These are phyloP conservation scores for Porphyrio hochstetteri DNA, from an alignment of 2,113 vertebrate species.

Conservation along the genomic window DNA sequence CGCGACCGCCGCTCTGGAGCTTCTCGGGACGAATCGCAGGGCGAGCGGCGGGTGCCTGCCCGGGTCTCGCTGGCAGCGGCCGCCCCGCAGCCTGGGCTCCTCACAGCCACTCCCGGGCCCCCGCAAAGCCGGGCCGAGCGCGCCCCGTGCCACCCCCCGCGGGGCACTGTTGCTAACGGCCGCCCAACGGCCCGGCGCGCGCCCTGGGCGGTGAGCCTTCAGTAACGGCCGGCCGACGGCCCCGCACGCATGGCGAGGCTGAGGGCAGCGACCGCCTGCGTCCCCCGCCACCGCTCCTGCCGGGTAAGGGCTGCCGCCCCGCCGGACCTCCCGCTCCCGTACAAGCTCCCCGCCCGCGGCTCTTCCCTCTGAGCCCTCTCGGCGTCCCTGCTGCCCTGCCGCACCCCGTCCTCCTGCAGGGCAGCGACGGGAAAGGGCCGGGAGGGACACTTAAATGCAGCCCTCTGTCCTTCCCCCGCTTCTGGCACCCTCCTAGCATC, in stretches of 20 bases:
- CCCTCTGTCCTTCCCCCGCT: no score
- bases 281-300: no score
- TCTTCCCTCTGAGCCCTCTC: not conserved
- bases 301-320: no score
- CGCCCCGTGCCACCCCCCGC: not conserved
- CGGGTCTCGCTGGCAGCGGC: no score
- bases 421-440: not conserved
- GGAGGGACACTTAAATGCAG: no score
- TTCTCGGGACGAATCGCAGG: accelerated
- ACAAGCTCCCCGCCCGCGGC: no score
- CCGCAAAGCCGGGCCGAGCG: not conserved
- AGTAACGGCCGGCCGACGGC: accelerated
- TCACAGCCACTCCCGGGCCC: not conserved
- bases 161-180: not conserved
- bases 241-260: not conserved
- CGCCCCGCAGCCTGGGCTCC: not conserved
- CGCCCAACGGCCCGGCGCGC: not conserved
- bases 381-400: not conserved
- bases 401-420: no score
- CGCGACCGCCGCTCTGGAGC: accelerated
- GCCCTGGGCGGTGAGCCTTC: not conserved
- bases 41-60: not conserved
- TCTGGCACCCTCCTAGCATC: not conserved
- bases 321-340: no score
- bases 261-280: not conserved